These are phyloP conservation scores for Nemoura dubitans DNA, from an alignment of 2,888 invertebrate species.

Conservation along the genomic window DNA sequence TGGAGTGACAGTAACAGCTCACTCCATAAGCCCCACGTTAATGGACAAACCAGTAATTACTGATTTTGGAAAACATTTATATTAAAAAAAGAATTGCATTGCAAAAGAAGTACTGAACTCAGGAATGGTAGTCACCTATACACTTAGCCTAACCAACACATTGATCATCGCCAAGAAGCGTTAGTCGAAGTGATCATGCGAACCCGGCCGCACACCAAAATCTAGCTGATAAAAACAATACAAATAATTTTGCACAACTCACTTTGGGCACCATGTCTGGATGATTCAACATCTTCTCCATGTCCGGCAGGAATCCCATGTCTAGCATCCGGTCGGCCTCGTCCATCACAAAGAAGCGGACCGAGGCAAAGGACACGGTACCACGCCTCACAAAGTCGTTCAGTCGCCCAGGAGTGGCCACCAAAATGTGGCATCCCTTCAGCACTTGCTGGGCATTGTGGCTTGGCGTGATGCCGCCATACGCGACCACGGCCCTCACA, in stretches of 20 bases:
- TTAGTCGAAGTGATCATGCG: no score
- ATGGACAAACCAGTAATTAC: no score
- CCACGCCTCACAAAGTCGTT: conserved; percentile 71
- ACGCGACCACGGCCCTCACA: conserved; percentile 78
- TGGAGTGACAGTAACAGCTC: no score
- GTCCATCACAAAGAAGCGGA: conserved; percentile 77
- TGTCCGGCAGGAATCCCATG: conserved; percentile 72
- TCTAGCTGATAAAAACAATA: not conserved
- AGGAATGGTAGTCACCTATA: no score
- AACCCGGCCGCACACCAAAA: no score
- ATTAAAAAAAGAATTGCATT: no score
- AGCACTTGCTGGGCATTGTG: conserved; percentile 69
- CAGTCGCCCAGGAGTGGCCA: conserved; percentile 78
- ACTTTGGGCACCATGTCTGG: conserved; percentile 67
- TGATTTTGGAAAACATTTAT: no score
- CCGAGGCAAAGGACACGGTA: conserved; percentile 64
- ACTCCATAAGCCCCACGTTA: no score
- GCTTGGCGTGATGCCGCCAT: conserved; percentile 85
- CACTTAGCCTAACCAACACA: no score
- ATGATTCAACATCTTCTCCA: conserved; percentile 72
- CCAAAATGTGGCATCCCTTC: conserved; percentile 75
- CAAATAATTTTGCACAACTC: conserved; percentile 56
- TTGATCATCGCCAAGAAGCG: no score
- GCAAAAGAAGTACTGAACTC: no score
- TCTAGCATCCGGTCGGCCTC: conserved; percentile 86